Conservation (phyloP, 2,888 invertebrate genomes). For the Panorpa germanica region DNA sequence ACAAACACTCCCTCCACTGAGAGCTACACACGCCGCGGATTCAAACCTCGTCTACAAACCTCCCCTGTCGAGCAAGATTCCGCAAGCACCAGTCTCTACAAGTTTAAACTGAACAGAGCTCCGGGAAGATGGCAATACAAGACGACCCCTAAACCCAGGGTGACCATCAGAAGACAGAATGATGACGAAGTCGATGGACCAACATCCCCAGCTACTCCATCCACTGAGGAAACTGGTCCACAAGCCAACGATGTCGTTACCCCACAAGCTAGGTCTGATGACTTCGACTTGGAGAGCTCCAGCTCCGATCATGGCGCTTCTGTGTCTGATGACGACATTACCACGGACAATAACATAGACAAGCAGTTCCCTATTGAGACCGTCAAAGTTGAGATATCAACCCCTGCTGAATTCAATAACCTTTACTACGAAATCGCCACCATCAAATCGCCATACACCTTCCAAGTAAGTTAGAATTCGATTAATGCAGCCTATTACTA, state of each 20-base stretch:
- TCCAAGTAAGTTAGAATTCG: conserved; percentile 43
- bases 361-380: conserved; percentile 54
- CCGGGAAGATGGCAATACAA: conserved; percentile 84
- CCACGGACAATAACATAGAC: conserved; percentile 43
- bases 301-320: conserved; percentile 45
- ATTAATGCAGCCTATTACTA: conserved; percentile 3
- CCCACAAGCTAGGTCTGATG: conserved; percentile 33
- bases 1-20: conserved; percentile 19
- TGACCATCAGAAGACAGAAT: conserved; percentile 54
- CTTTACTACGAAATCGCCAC: conserved; percentile 81
- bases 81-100: conserved; percentile 45
- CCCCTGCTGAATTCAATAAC: conserved; percentile 68
- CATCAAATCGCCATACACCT: conserved; percentile 74
- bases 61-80: conserved; percentile 31
- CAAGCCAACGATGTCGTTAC: conserved; percentile 32
- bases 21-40: conserved; percentile 33
- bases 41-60: conserved; percentile 44
- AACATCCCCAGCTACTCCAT: conserved; percentile 26
- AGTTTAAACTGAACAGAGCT: conserved; percentile 63
- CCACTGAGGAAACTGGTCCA: conserved; percentile 22
- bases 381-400: conserved; percentile 73
- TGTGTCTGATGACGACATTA: conserved; percentile 35
- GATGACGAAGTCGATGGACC: conserved; percentile 32
- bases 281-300: conserved; percentile 50
- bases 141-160: conserved; percentile 71